Percentiles rank a stretch among this genome's conserved stretches.
These are phyloP conservation scores for Pelochelys cantorii DNA, from an alignment of 2,797 vertebrate genomes.

Conservation along the genomic window DNA sequence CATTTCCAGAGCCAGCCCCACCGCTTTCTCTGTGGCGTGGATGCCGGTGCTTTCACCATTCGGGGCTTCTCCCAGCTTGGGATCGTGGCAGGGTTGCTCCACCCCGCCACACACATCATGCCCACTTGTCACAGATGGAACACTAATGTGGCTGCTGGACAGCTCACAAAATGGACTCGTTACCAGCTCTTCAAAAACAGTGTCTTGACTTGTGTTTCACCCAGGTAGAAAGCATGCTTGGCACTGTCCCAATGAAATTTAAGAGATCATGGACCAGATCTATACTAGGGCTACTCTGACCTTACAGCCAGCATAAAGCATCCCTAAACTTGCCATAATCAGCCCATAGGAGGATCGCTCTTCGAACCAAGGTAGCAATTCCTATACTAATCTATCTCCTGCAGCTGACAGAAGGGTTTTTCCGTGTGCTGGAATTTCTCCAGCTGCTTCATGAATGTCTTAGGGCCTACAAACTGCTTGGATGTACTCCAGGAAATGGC, in stretches of 20 bases:
- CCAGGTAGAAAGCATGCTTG: neutral
- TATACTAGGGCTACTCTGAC: neutral
- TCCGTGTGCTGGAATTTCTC: neutral
- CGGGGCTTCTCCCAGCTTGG: too few relatives aligned
- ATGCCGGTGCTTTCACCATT: too few relatives aligned
- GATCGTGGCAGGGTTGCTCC: too few relatives aligned
- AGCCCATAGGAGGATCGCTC: rapidly evolving
- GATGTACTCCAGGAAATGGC: neutral
- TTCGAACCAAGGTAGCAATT: neutral
- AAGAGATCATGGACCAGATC: neutral
- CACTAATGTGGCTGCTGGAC: too few relatives aligned
- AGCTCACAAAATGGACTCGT: too few relatives aligned
- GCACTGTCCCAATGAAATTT: neutral
- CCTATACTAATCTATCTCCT: neutral
- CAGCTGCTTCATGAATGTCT: neutral
- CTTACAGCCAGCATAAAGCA: neutral
- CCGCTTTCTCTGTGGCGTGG: too few relatives aligned
- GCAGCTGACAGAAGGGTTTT: rapidly evolving
- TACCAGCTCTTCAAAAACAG: neutral
- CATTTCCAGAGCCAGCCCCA: too few relatives aligned
- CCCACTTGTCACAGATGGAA: too few relatives aligned
- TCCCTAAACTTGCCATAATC: neutral
- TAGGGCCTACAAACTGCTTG: neutral
- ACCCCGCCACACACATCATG: too few relatives aligned
- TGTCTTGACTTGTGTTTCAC: neutral